These are phyloP conservation scores for Antitype chi DNA, from an alignment of 2,888 invertebrate genomes.

Conservation along the genomic window DNA sequence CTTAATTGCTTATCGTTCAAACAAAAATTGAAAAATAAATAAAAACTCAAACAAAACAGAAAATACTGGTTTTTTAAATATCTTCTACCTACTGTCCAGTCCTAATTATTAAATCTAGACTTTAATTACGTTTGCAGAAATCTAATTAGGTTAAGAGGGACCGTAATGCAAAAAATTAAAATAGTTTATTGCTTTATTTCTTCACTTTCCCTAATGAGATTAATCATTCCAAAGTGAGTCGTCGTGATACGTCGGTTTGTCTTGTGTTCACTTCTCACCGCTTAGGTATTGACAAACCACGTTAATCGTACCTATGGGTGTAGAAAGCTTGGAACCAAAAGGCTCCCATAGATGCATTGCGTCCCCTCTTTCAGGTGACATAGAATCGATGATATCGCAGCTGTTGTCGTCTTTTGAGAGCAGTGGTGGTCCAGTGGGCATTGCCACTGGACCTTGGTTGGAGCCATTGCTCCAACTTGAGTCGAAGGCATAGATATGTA, in stretches of 20 bases:
- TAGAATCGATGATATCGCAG: background rate
- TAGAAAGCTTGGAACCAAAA: background rate
- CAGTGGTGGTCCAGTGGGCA: no score
- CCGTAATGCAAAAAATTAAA: background rate
- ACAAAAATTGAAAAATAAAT: background rate
- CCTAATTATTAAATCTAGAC: slow-evolving; percentile 7
- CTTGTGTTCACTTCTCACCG: no score
- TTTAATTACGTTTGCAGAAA: slow-evolving; percentile 2
- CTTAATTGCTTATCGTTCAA: background rate
- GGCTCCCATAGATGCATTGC: background rate
- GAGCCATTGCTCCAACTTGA: no score
- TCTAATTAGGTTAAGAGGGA: slow-evolving; percentile 1
- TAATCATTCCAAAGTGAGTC: background rate
- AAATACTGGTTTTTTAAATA: background rate
- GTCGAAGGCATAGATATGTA: no score
- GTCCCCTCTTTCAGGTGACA: background rate
- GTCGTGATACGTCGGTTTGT: background rate
- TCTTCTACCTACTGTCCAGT: no score
- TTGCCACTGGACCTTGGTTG: no score
- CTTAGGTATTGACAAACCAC: background rate
- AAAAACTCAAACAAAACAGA: background rate
- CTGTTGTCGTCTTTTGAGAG: background rate
- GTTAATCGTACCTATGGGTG: background rate
- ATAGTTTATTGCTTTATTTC: slow-evolving; percentile 2
- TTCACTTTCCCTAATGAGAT: background rate